A percentile compares a stretch with the other conserved stretches of the same genome.
These are phyloP conservation scores for Trichosurus vulpecula DNA, from an alignment of 2,797 vertebrate species.

Conservation along the genomic window DNA sequence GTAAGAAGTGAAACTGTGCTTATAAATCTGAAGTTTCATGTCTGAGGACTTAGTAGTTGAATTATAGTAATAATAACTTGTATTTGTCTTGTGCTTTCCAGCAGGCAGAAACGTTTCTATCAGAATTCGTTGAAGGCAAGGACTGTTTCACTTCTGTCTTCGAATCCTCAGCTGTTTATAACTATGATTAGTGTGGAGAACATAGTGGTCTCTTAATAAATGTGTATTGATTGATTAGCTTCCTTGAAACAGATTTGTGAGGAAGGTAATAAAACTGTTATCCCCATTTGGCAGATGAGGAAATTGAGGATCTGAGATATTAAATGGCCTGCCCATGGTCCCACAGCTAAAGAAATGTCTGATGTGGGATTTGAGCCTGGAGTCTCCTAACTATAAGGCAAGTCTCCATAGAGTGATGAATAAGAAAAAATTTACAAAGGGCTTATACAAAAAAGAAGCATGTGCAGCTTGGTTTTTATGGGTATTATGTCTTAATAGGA, in stretches of 20 bases:
- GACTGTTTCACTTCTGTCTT: not conserved
- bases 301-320: not conserved
- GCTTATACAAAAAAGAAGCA: not conserved
- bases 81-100: not conserved
- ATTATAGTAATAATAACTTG: not conserved
- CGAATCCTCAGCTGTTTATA: not conserved
- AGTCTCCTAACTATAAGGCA: not conserved
- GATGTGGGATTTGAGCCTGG: not conserved
- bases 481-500: not conserved
- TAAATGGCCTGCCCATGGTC: not conserved
- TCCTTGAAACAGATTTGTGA: not conserved
- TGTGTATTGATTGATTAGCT: not conserved
- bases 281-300: not conserved
- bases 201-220: not conserved
- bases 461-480: not conserved
- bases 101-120: not conserved
- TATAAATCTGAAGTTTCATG: not conserved
- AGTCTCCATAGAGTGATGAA: not conserved
- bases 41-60: not conserved
- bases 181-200: not conserved
- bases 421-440: not conserved
- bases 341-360: not conserved
- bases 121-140: not conserved
- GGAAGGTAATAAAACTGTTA: not conserved
- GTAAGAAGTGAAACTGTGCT: not conserved